Conservation (phyloP, 2,113 vertebrate genomes). For the Ptyas mucosa region DNA sequence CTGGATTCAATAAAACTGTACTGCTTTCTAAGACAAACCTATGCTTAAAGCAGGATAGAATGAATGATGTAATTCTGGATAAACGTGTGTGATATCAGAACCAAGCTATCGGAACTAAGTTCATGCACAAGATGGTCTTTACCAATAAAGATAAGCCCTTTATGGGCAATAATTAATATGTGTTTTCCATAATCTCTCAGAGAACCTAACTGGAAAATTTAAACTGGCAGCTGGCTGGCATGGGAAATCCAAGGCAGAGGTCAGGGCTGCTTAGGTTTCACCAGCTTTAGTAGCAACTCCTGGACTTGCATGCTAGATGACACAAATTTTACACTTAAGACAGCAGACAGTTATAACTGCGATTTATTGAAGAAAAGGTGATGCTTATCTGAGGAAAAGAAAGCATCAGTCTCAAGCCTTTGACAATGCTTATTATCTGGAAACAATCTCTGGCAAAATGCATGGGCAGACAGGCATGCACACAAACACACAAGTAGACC, state of each 20-base stretch:
- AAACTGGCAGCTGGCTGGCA: neutral
- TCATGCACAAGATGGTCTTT: neutral
- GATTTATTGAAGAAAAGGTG: neutral
- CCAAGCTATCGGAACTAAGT: neutral
- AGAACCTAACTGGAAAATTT: neutral
- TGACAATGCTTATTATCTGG: neutral
- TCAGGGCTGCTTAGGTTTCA: neutral
- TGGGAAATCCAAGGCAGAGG: neutral
- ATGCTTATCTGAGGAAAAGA: constrained; percentile 15
- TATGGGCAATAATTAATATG: neutral
- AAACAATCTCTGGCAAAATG: constrained; percentile 25
- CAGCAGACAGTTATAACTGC: neutral
- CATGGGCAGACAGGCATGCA: neutral
- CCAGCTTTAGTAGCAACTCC: neutral
- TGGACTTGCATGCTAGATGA: neutral
- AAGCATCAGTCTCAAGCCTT: constrained; percentile 13
- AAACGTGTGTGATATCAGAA: neutral
- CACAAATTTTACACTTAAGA: neutral
- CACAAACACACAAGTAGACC: neutral
- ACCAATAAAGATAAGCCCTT: neutral
- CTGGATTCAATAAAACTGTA: neutral
- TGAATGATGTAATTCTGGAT: neutral
- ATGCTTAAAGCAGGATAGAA: neutral
- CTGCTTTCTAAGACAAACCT: neutral
- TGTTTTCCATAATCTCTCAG: neutral